Evolutionary conservation across 2,888 invertebrate species (phyloP).

Genomic region (Ceratothoa steindachneri): DNA sequence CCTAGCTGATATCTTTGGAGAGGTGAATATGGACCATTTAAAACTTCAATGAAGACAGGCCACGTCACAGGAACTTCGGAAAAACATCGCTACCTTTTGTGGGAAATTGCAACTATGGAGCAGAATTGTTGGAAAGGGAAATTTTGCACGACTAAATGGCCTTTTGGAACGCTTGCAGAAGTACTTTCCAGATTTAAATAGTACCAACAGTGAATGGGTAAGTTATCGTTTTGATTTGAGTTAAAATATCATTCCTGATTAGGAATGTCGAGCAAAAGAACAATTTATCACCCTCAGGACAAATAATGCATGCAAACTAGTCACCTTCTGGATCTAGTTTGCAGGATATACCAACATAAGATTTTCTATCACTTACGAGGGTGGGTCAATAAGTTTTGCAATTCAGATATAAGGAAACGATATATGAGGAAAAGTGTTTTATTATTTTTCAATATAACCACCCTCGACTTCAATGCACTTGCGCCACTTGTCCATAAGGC

Average conservation of each 20-base stretch:
- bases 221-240: slow-evolving; percentile 19
- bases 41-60: slow-evolving; percentile 22
- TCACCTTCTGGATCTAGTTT: no score
- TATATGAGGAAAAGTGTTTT: no score
- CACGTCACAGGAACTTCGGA: slow-evolving; percentile 18
- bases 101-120: slow-evolving; percentile 24
- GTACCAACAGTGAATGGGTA: slow-evolving; percentile 25
- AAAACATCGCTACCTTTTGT: slow-evolving; percentile 21
- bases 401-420: no score
- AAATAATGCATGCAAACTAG: slow-evolving; percentile 7
- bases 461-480: no score
- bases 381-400: no score
- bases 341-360: no score
- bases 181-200: slow-evolving; percentile 23
- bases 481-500: no score
- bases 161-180: slow-evolving; percentile 23
- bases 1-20: slow-evolving; percentile 24
- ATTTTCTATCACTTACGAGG: no score
- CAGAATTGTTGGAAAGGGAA: slow-evolving; percentile 25
- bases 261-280: slow-evolving; percentile 26
- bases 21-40: slow-evolving; percentile 3
- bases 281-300: slow-evolving; percentile 19
- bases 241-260: no score
- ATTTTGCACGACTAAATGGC: slow-evolving; percentile 23
- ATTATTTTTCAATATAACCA: no score